Conservation (phyloP, 2,888 invertebrate genomes). For the Mesorhabditis belari region DNA sequence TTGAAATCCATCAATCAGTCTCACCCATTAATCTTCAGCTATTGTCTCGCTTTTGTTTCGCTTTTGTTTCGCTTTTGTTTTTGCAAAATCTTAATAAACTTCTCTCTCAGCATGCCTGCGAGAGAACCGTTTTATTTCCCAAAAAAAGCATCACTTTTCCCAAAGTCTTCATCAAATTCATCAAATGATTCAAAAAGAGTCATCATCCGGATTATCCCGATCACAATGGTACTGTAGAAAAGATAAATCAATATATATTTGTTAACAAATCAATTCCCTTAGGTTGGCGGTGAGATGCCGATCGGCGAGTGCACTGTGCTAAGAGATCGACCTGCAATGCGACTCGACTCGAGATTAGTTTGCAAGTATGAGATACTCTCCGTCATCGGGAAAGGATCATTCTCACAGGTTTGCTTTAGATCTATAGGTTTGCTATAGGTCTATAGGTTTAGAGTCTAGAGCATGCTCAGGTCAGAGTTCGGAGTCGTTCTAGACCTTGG, state of each 20-base stretch:
- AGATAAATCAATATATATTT: background rate
- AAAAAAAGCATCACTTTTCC: too few relatives aligned
- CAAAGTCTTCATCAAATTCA: background rate
- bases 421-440: too few relatives aligned
- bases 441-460: too few relatives aligned
- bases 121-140: background rate
- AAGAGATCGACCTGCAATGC: constrained; percentile 42
- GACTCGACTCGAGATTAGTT: constrained; percentile 47
- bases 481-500: too few relatives aligned
- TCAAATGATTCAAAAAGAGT: background rate
- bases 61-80: too few relatives aligned
- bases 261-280: constrained; percentile 3
- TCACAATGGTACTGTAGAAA: background rate
- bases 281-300: constrained; percentile 51
- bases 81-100: too few relatives aligned
- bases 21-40: too few relatives aligned
- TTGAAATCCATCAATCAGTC: too few relatives aligned
- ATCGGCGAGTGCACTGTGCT: constrained; percentile 42
- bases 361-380: constrained; percentile 51
- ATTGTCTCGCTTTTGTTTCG: too few relatives aligned
- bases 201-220: background rate
- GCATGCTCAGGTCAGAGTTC: too few relatives aligned
- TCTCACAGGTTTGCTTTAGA: constrained; percentile 44
- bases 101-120: background rate
- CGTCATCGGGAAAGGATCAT: constrained; percentile 50